Evolutionary conservation across 2,113 vertebrate genomes (phyloP).

Genomic region (Hystrix brachyura): DNA sequence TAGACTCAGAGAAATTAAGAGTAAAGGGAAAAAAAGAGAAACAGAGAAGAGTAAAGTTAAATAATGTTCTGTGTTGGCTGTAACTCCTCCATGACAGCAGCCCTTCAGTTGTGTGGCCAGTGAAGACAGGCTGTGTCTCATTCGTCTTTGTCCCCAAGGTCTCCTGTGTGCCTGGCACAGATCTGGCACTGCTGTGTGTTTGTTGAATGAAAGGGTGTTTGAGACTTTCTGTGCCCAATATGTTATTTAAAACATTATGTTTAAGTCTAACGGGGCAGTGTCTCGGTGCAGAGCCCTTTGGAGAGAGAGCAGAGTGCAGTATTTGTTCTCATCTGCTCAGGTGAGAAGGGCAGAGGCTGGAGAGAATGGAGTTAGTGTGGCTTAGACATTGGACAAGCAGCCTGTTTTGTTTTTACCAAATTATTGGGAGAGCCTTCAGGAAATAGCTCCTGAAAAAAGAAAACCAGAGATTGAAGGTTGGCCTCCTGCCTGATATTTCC

Average conservation of each 20-base stretch:
- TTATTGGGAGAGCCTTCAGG: not conserved
- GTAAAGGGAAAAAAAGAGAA: not conserved
- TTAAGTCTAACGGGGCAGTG: not conserved
- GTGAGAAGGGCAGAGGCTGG: not conserved
- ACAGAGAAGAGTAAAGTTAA: not conserved
- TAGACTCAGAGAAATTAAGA: not conserved
- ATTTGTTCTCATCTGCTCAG: not conserved
- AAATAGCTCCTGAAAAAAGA: not conserved
- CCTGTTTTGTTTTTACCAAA: conserved; percentile 19
- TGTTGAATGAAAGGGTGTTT: conserved; percentile 51
- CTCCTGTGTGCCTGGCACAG: conserved; percentile 69
- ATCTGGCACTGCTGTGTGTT: not conserved
- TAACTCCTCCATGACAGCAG: not conserved
- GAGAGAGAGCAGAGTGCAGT: not conserved
- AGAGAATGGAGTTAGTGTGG: not conserved
- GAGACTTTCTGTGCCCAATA: not conserved
- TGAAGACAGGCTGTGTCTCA: conserved; percentile 29
- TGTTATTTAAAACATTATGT: not conserved
- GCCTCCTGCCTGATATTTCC: not conserved
- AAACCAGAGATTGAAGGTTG: not conserved
- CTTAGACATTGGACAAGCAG: not conserved
- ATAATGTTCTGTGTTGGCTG: not conserved
- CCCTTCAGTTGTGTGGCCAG: not conserved
- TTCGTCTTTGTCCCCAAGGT: conserved; percentile 70
- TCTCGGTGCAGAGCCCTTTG: not conserved